These are phyloP conservation scores for Lepilemur ruficaudatus DNA, from an alignment of 2,797 vertebrate genomes.

Conservation along the genomic window DNA sequence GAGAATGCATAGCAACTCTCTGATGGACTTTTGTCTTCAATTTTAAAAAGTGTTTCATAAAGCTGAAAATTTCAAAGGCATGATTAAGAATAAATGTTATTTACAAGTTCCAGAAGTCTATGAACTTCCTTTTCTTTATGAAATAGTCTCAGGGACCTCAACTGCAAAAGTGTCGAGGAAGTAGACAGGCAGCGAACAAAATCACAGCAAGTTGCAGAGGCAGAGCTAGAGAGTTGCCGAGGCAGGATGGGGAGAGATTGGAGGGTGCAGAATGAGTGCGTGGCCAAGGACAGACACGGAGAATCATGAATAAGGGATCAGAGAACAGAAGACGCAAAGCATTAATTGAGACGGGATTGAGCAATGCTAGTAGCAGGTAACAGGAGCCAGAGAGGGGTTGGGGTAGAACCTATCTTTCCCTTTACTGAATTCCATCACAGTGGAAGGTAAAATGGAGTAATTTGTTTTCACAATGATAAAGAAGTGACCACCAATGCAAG, in stretches of 20 bases:
- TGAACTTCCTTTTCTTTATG: conserved; percentile 16
- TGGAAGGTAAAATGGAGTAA: not conserved
- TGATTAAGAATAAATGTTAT: not conserved
- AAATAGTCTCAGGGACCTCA: not conserved
- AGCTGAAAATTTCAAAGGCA: conserved; percentile 45
- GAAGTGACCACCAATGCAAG: not conserved
- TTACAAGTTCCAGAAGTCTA: conserved; percentile 22
- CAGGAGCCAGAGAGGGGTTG: not conserved
- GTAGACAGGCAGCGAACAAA: not conserved
- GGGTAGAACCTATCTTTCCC: not conserved
- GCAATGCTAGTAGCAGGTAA: not conserved
- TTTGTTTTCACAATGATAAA: not conserved
- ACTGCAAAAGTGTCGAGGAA: not conserved
- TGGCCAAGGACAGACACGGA: not conserved
- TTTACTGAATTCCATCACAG: not conserved
- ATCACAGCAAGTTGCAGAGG: not conserved
- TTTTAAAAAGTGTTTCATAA: conserved; percentile 48
- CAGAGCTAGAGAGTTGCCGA: not conserved
- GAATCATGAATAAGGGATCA: not conserved
- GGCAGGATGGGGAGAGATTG: no score
- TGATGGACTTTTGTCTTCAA: conserved; percentile 26
- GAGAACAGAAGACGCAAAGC: not conserved
- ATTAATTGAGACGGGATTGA: not conserved
- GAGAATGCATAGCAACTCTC: not conserved
- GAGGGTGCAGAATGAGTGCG: fast-evolving